Evolutionary conservation across 1,140 invertebrate species (phyloP), one percentile per base, ranked within the genome.

Genomic region (Ladona fulva): DNA sequence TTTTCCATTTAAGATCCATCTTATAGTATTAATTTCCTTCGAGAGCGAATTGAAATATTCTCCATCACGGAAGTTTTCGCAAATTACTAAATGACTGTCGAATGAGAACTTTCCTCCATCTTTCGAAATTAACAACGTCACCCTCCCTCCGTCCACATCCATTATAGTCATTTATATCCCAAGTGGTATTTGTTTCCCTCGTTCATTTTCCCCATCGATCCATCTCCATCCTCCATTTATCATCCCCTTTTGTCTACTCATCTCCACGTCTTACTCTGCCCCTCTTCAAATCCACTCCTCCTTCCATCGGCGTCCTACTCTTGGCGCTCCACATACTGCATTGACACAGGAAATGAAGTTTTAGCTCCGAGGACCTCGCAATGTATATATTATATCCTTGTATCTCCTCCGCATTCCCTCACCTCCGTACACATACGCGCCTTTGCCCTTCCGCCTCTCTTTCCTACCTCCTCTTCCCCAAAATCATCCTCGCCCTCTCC

Each of bases 341-440:
- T 66, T 66, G 52, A 66, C 52, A 66, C 52, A 66, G 52, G 52
- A 66, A 66, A 66, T 66, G 52, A 66, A 66, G 52, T 66, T 66
- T 66, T 66, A 66, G 52, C 52, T 66, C 52, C n/a, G 16, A 16
- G 52, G 52, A 22, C 52, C 52, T 66, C 52, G 52, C 52, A 66
- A 66, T 66, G 52, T 66, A 66, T 66, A 66, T 66, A 66, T 66
- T 66, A 66, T 16, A 66, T 10, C 44, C 44, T 19, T 52, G 10
- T 52, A 10, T 66, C 52, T 66, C 52, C 52, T 3, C 52, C n/a
- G 52, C 52, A 66, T 12, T 6, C 3, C n/a, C 52, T 66, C 52
- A 16, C 52, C 52, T 66, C 52, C n/a, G 52, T 66, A 22, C 52
- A 19, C 14, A 22, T n/a, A n/a, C 52, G 3, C 52, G 5, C n/a